phyloP scores from a whole-genome alignment of 2,113 vertebrate genomes.

The Onychorhynchus coronatus region DNA sequence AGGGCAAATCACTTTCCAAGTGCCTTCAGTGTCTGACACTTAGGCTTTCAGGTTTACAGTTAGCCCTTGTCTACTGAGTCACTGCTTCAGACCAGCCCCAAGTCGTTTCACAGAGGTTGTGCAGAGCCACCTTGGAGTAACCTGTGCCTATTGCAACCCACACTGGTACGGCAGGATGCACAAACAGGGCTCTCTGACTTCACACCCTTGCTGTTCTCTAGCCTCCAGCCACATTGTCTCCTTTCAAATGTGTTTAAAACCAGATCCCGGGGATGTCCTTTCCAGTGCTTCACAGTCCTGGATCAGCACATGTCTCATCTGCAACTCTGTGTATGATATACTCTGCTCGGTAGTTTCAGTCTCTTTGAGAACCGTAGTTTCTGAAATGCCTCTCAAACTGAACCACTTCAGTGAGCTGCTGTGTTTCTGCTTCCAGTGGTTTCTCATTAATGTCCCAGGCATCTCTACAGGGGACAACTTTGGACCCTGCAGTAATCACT shows the following conservation, averaged over 20 bases:
- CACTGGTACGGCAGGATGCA: rapidly evolving
- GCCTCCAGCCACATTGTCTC: rapidly evolving
- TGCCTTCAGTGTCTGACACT: background rate
- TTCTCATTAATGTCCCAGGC: background rate
- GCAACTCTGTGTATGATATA: background rate
- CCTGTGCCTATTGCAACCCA: background rate
- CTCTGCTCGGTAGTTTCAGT: background rate
- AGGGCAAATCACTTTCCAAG: background rate
- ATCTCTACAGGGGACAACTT: background rate
- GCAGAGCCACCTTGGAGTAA: background rate
- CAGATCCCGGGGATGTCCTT: background rate
- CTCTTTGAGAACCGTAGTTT: background rate
- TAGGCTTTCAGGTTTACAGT: background rate
- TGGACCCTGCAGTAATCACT: background rate
- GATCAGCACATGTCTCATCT: rapidly evolving
- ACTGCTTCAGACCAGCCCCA: background rate
- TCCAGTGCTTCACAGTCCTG: background rate
- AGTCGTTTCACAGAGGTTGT: background rate
- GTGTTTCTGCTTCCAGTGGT: background rate
- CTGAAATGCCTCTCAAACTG: background rate
- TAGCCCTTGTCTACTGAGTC: rapidly evolving
- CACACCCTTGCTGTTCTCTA: background rate
- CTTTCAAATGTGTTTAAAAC: background rate
- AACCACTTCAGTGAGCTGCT: background rate
- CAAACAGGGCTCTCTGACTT: no score